A percentile compares a stretch with the other conserved stretches of the same genome.
phyloP scores from a whole-genome alignment of 2,888 invertebrate genomes.

The Orchesellides sinensis region DNA sequence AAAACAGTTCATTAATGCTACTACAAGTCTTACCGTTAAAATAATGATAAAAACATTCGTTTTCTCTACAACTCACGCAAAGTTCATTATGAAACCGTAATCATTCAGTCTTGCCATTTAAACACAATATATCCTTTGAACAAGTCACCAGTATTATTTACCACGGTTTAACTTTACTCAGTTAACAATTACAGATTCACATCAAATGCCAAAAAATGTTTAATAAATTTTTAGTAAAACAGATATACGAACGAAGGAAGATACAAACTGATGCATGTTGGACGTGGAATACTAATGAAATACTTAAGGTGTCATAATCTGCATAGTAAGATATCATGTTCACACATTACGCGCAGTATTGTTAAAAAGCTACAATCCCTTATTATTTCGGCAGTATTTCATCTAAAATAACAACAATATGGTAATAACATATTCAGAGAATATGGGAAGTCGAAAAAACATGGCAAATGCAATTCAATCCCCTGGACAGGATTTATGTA shows the following conservation, averaged over 20 bases:
- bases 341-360: constrained; percentile 9
- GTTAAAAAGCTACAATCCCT: not conserved
- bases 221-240: not conserved
- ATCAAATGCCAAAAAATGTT: not conserved
- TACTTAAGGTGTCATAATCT: constrained; percentile 28
- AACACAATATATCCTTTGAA: too few species aligned
- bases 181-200: not conserved
- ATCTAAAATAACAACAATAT: not conserved
- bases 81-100: too few species aligned
- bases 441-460: not conserved
- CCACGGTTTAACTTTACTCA: too few species aligned
- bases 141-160: too few species aligned
- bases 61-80: too few species aligned
- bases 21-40: too few species aligned
- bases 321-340: constrained; percentile 19
- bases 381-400: not conserved
- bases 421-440: not conserved
- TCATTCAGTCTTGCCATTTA: too few species aligned
- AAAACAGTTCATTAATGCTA: too few species aligned
- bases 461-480: too few species aligned
- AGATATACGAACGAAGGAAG: not conserved
- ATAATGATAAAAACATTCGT: too few species aligned
- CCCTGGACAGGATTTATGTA: not conserved
- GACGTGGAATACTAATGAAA: not conserved
- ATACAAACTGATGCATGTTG: not conserved